A percentile compares a stretch with the other conserved stretches of the same genome.
phyloP scores from a whole-genome alignment of 2,113 vertebrate genomes.

The Brevimyrus niger region DNA sequence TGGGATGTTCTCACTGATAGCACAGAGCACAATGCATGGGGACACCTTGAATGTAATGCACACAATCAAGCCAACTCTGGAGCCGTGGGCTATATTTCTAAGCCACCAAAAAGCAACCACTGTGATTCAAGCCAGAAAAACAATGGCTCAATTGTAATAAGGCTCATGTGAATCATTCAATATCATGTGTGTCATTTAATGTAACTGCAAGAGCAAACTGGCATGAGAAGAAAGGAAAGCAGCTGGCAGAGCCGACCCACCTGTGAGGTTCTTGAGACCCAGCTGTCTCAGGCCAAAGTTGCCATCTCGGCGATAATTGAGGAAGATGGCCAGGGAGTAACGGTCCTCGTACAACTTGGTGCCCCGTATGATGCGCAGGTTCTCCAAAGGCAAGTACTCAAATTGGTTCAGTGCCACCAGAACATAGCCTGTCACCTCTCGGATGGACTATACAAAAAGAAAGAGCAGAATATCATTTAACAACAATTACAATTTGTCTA shows the following conservation, averaged over 20 bases:
- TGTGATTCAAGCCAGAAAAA: not conserved
- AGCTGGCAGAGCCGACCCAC: slow-evolving; percentile 40
- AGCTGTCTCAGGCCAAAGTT: slow-evolving; percentile 89
- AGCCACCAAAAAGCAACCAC: not conserved
- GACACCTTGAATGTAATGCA: not conserved
- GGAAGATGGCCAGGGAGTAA: slow-evolving; percentile 85
- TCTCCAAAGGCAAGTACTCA: slow-evolving; percentile 92
- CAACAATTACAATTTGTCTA: not conserved
- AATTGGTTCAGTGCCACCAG: slow-evolving; percentile 98
- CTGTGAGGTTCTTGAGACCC: slow-evolving; percentile 87
- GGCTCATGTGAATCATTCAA: not conserved
- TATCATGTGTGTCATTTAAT: not conserved
- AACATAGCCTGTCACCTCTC: slow-evolving; percentile 95
- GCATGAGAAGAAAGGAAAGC: not conserved
- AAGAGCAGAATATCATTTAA: not conserved
- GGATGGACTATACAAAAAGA: slow-evolving; percentile 74
- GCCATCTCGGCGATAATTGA: slow-evolving; percentile 94
- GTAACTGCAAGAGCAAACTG: not conserved
- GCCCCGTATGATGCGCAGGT: slow-evolving; percentile 88
- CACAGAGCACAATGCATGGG: not conserved
- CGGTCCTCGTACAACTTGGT: slow-evolving; percentile 92
- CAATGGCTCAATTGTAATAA: not conserved
- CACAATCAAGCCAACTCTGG: not conserved
- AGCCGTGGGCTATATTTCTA: not conserved
- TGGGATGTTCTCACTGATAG: not conserved